Evolutionary conservation across 30 jellyfish, hydroid and myxozoan genomes (phyloP), one percentile per base, ranked within the genome.

Genomic region (Aurelia sp.): DNA sequence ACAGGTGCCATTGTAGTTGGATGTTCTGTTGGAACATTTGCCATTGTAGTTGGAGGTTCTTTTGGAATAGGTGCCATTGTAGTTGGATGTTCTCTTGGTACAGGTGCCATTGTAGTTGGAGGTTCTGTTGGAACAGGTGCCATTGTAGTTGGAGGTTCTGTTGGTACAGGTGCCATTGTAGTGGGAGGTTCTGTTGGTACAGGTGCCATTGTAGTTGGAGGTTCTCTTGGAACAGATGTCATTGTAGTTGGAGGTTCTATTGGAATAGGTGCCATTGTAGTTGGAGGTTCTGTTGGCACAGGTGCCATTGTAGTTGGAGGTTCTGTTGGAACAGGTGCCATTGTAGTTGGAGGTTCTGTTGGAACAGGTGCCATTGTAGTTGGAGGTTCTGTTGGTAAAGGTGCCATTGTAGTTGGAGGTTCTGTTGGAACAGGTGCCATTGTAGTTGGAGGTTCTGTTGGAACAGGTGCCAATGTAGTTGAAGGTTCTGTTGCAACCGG

Each of bases 1-100:
- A 57, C 74, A 22, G 47, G 21, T 0, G 59, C 72, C 13, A 23
- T 57, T 82, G 91, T 41, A 1, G 84, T 35, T 21, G 73, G 82
- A 50, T 44, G 23, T 18, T 37, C 51, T 16, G 60, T 11, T 17
- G 55, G 19, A 5, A 51, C 73, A 31, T 9, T 30, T 4, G 64
- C 57, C 12, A 30, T 11, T 50, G 83, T 55, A 4, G n/a, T 7
- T 27, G 5, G 57, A 8, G 68, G 66, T 4, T 55, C 31, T 0
- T 37, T 55, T 30, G 70, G 27, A 3, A 35, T 4, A 35, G 44
- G 44, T 0, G 15, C 68, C 4, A 13, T 27, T 53, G n/a, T 53
- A 33, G 40, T 41, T 53, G 50, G 17, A 19, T 61, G 85, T 50
- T 74, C 62, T 3, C 41, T 71, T 62, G 16, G 64, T 76, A 17